Conservation (phyloP, 2,888 invertebrate species). For the Melitaea athalia region DNA sequence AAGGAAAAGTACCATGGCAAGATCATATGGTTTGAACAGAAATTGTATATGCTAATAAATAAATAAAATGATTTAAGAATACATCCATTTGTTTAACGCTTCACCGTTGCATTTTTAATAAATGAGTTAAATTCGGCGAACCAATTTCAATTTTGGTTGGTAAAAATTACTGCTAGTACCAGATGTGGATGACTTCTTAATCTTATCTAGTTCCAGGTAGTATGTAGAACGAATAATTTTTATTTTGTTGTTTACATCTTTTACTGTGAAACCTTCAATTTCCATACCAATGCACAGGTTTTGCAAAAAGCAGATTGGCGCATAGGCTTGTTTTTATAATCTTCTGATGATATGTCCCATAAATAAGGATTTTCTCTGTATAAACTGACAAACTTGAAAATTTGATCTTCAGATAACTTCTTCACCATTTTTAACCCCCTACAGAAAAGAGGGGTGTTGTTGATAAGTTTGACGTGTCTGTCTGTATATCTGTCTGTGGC, state of each 20-base stretch:
- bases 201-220: not conserved
- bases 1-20: slow-evolving; percentile 1
- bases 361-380: slow-evolving; percentile 22
- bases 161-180: not conserved
- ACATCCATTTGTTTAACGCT: not conserved
- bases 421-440: not conserved
- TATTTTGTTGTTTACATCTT: not conserved
- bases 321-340: slow-evolving; percentile 20
- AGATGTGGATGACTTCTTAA: not conserved
- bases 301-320: slow-evolving; percentile 9
- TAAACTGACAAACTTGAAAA: not conserved
- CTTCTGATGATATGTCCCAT: slow-evolving; percentile 17
- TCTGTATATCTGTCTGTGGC: too few relatives aligned
- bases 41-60: not conserved
- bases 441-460: too few relatives aligned
- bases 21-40: not conserved
- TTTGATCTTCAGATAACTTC: slow-evolving; percentile 5
- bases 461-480: too few relatives aligned
- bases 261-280: not conserved
- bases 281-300: slow-evolving; percentile 2
- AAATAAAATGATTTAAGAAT: not conserved
- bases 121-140: not conserved
- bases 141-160: not conserved
- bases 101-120: not conserved
- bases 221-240: not conserved